phyloP scores from a whole-genome alignment of 1,140 invertebrate genomes.

The Drosophila chauvacae region DNA sequence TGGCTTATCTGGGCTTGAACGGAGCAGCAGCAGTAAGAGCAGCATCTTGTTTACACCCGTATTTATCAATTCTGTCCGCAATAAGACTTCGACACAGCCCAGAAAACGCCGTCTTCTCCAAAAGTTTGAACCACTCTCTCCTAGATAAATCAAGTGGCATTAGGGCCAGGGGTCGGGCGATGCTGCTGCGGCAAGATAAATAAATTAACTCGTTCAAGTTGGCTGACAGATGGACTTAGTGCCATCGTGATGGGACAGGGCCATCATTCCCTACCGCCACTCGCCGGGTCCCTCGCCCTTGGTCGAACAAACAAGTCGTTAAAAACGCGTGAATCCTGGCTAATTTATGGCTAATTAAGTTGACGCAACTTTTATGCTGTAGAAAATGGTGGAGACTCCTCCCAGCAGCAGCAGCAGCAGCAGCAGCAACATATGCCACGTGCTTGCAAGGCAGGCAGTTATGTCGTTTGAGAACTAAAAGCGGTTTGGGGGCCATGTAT shows the following conservation, averaged over 20 bases:
- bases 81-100: conserved; percentile 22
- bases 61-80: conserved; percentile 50
- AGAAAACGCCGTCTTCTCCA: not conserved
- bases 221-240: conserved; percentile 52
- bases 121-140: conserved; percentile 47
- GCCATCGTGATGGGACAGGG: conserved; percentile 33
- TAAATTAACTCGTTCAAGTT: conserved; percentile 68
- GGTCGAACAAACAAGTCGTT: conserved; percentile 61
- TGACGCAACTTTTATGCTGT: conserved; percentile 47
- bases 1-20: conserved; percentile 21
- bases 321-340: conserved; percentile 59
- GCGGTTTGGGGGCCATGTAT: conserved; percentile 9
- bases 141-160: conserved; percentile 58
- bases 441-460: conserved; percentile 41
- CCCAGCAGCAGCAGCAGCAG: no score
- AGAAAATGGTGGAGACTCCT: not conserved
- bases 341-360: conserved; percentile 75
- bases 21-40: conserved; percentile 1
- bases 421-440: conserved; percentile 44
- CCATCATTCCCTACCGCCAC: not conserved
- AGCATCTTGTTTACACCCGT: conserved; percentile 45
- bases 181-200: conserved; percentile 43
- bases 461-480: conserved; percentile 18
- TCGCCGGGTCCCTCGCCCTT: not conserved
- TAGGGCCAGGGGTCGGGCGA: conserved; percentile 19